Evolutionary conservation across 2,113 vertebrate genomes (phyloP).

Genomic region (Sporophila hypoxantha): DNA sequence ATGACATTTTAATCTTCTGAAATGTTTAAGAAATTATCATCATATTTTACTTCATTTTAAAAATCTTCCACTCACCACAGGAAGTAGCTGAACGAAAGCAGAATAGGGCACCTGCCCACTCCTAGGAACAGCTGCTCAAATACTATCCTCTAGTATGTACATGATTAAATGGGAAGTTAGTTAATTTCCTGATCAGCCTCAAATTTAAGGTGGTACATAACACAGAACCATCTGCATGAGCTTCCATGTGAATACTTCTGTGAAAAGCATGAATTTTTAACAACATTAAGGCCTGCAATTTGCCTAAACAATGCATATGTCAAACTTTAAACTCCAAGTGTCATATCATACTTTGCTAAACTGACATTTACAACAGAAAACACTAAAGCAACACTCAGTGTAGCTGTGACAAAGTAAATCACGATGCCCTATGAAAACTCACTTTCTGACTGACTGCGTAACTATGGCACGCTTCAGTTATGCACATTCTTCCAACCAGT

Average conservation of each 20-base stretch:
- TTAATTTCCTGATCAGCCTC: slow-evolving; percentile 39
- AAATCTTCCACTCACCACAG: not conserved
- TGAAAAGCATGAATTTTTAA: not conserved
- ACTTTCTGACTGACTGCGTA: not conserved
- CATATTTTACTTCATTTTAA: not conserved
- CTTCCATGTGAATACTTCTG: not conserved
- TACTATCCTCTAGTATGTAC: not conserved
- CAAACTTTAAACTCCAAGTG: not conserved
- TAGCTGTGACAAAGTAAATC: not conserved
- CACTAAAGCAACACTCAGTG: not conserved
- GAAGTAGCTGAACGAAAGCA: not conserved
- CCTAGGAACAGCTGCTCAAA: not conserved
- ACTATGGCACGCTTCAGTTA: not conserved
- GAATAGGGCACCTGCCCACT: not conserved
- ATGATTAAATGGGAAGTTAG: not conserved
- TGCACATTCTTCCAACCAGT: not conserved
- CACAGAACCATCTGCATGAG: not conserved
- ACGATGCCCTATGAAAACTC: not conserved
- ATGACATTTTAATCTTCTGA: not conserved
- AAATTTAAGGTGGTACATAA: slow-evolving; percentile 31
- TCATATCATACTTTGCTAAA: not conserved
- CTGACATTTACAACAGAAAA: not conserved
- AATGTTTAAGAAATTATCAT: not conserved
- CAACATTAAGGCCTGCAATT: not conserved
- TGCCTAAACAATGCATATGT: not conserved